Evolutionary conservation across 2,113 vertebrate genomes (phyloP).

Genomic region (Nothobranchius kuhntae): DNA sequence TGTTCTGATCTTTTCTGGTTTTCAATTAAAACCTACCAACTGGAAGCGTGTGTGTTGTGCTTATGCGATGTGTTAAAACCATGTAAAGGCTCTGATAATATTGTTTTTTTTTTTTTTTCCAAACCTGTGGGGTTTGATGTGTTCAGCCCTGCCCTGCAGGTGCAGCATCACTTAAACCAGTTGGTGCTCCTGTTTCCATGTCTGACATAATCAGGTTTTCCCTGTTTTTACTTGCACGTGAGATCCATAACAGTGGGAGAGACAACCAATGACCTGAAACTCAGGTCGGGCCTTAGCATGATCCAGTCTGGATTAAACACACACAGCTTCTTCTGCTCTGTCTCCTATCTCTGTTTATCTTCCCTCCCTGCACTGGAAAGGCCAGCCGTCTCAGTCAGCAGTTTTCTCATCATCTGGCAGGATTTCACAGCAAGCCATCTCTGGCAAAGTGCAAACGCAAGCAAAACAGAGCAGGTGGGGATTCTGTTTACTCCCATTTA

Average conservation of each 20-base stretch:
- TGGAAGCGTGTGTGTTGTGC: too few relatives aligned
- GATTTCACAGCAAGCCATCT: constrained; percentile 30
- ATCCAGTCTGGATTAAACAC: constrained; percentile 33
- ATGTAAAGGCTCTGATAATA: too few relatives aligned
- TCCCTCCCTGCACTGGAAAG: constrained; percentile 36
- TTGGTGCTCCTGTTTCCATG: constrained; percentile 46
- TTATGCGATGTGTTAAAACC: too few relatives aligned
- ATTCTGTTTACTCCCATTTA: constrained; percentile 26
- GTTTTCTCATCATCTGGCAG: constrained; percentile 43
- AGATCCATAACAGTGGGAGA: constrained; percentile 8
- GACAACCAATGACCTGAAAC: not conserved
- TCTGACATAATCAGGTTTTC: constrained; percentile 22
- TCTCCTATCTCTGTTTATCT: constrained; percentile 43
- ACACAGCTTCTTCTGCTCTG: constrained; percentile 10
- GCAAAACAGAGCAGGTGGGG: constrained; percentile 54
- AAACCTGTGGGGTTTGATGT: constrained; percentile 31
- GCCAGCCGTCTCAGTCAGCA: constrained; percentile 49
- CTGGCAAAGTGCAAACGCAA: constrained; percentile 41
- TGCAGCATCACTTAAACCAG: constrained; percentile 27
- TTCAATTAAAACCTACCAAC: not conserved
- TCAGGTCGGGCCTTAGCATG: not conserved
- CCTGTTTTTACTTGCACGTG: constrained; percentile 14
- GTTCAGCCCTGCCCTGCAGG: constrained; percentile 54
- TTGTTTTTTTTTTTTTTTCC: constrained; percentile 1
- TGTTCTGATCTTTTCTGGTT: constrained; percentile 25